Evolutionary conservation across 2,888 invertebrate genomes (phyloP), one percentile per base, ranked within the genome.

Genomic region (Blera fallax): DNA sequence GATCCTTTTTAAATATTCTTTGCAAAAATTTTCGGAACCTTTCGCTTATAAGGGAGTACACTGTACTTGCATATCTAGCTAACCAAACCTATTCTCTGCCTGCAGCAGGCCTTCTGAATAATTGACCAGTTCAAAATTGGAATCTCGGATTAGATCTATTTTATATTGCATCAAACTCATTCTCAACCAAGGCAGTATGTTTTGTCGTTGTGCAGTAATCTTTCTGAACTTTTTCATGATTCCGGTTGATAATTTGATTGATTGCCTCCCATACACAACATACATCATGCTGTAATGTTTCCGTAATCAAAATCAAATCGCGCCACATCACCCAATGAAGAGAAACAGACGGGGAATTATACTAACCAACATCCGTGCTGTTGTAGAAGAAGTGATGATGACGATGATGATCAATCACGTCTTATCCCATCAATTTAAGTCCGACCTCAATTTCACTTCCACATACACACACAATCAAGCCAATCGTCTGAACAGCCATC

Each of bases 361-460:
- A 78, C 72, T 72, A 67, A 78, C 72, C 65, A 72, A 65, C 64
- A 67, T 72, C n/a, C 54, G 72, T 72, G 77, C 43, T 40, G 58
- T 52, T 34, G 34, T 14, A 45, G 60, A 54, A 78, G 56, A 79
- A 70, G 69, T 84, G 74, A 69, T 79, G 84, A 84, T 74, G 84
- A 79, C 56, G 67, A 79, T 58, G 69, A 84, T 80, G 84, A 84
- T 84, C 84, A 84, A 84, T 84, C 84, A 84, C 64, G 70, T 64
- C 74, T 65, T 80, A 80, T 76, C 69, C 79, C 84, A 79, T 84
- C 84, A 84, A 80, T 84, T 84, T 79, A 34, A 79, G 73, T 74
- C 84, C 84, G 79, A 84, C 84, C 84, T 84, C 56, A 79, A 84
- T 84, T 69, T 70, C 69, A 40, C 67, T 73, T 78, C 32, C 52